Base-by-base conservation (phyloP, 2,797 vertebrate species). In the Hapalemur alaotrensis region DNA sequence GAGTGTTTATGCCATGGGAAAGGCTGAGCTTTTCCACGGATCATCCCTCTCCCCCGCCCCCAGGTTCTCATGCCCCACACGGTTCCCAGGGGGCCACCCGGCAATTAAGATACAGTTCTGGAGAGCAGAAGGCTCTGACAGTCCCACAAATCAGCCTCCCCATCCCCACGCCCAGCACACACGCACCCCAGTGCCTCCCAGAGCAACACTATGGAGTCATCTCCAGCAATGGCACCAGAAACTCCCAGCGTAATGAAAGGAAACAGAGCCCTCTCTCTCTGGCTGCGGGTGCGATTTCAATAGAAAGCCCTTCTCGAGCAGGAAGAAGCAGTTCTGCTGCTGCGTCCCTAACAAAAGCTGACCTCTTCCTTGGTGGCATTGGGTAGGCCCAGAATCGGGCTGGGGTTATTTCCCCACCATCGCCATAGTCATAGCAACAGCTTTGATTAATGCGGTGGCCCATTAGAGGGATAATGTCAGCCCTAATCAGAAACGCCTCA, bases 401-500 rank as follows among this genome's bases (percentile, higher is more conserved):
- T 70, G 96, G 92, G 93, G 97, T 96, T 96, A 85, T 96, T 98
- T 97, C 96, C 87, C 92, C 92, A 95, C 89, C 91, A n/a, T 70
- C n/a, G 20, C 84, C 63, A 75, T 91, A 98, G 95, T 95, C 95
- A 97, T 89, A 80, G 98, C 97, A 97, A 97, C 96, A 89, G 92
- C 70, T 76, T 83, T 98, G 95, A 97, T 98, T 80, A 97, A 98
- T 75, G 90, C 54, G 32, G 78, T 91, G 97, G 91, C 93, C 97
- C 95, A 85, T 97, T 95, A 97, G 87, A 89, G 95, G 93, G 98
- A 96, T 97, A 46, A 46, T 97, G 97, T 98, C 97, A 96, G 83
- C 95, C 96, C 93, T 98, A 98, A 98, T 97, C 96, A 98, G 95
- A 95, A 93, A 96, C 70, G 90, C 93, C 84, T 97, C 91, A 96